Conservation (phyloP, 2,888 invertebrate species). For the Cartodere bifasciata region DNA sequence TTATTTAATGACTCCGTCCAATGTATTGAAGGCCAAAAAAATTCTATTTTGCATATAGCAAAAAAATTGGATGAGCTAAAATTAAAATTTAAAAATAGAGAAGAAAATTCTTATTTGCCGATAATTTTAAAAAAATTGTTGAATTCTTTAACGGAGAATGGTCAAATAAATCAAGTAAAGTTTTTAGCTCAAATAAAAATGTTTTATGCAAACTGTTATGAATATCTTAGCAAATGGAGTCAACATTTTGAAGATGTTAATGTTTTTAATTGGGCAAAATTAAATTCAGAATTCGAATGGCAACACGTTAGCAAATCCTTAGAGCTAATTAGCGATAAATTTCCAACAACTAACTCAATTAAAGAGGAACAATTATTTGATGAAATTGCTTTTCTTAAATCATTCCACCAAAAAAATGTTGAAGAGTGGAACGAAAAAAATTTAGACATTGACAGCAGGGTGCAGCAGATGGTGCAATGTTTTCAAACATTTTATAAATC, state of each 20-base stretch:
- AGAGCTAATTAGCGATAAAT: constrained; percentile 19
- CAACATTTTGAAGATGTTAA: constrained; percentile 18
- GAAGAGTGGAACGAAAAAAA: no score
- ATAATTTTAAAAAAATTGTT: no score
- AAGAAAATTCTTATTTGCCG: constrained; percentile 2
- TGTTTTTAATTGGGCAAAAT: constrained; percentile 22
- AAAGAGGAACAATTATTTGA: constrained; percentile 19
- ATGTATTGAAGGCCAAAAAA: constrained; percentile 17
- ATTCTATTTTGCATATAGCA: constrained; percentile 17
- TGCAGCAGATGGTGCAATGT: no score
- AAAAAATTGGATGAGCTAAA: constrained; percentile 19
- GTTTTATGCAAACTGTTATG: constrained; percentile 18
- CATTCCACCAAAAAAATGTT: no score
- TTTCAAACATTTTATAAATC: no score
- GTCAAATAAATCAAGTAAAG: no score
- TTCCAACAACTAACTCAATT: constrained; percentile 19
- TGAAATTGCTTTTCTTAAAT: constrained; percentile 21
- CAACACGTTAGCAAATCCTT: constrained; percentile 16
- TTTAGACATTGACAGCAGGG: no score
- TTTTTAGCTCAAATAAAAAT: no score
- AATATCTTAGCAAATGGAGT: constrained; percentile 21
- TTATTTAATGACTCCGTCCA: constrained; percentile 11
- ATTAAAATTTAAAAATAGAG: constrained; percentile 17
- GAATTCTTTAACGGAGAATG: no score
- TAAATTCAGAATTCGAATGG: constrained; percentile 17